Evolutionary conservation across 2,797 vertebrate species (phyloP), one percentile per base, ranked within the genome.

Genomic region (Toxotes lorentzi): DNA sequence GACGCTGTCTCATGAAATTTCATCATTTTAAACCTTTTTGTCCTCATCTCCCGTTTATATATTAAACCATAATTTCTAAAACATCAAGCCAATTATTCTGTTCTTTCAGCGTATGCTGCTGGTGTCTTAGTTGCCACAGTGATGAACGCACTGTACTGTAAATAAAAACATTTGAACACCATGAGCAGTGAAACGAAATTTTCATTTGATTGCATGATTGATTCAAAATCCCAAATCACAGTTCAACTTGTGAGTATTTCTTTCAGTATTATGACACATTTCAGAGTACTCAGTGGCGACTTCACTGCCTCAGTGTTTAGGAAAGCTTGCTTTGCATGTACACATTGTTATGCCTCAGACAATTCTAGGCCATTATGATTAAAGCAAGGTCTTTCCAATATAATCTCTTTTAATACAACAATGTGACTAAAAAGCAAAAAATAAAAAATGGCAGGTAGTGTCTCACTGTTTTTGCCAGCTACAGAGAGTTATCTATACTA

Each of bases 121-220:
- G 30, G 68, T 66, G 82, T 84, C 67, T 89, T 82, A 66, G 85
- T 77, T 79, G 76, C 85, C 91, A 82, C 85, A 87, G 73, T 91
- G 66, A 72, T 82, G 89, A 90, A 91, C 79, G 92, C 84, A 83
- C 70, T 83, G 27, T 80, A 54, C 59, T 91, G 89, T 93, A 91
- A 95, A 94, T 95, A 94, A 92, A 95, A 93, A 91, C 85, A 95
- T 79, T 91, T 91, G 86, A 72, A 88, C 89, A 40, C 13, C 19
- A 64, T 50, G 50, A 67, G 21, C 17, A 21, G 19, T 56, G 16
- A 13, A 82, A 69, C 58, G 13, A 45, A 65, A 35, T 32, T 63
- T 1, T 38, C 24, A 43, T 59, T 19, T 24, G 51, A 50, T 41
- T 63, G 3, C 4, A 35, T 21, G 0, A 23, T 14, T 13, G 41